Evolutionary conservation across 2,888 invertebrate species (phyloP).

Genomic region (Scotopteryx bipunctaria): DNA sequence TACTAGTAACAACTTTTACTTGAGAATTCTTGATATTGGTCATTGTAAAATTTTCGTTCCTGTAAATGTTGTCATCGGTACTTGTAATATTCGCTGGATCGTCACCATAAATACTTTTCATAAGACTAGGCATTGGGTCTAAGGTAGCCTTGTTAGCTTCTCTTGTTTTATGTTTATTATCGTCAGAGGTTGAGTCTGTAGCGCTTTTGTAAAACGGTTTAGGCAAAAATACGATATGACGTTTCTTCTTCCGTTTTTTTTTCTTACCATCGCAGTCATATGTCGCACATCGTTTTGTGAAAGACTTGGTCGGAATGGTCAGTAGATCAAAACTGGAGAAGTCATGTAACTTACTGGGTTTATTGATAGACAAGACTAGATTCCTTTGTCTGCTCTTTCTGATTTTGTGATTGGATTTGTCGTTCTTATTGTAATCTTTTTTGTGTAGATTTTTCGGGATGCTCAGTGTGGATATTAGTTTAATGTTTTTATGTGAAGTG

Average conservation of each 20-base stretch:
- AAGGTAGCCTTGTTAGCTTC: slow-evolving; percentile 26
- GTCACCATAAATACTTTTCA: slow-evolving; percentile 52
- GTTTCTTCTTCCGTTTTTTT: slow-evolving; percentile 33
- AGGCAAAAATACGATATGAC: slow-evolving; percentile 45
- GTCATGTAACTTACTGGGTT: slow-evolving; percentile 40
- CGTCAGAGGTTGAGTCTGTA: slow-evolving; percentile 35
- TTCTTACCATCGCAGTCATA: slow-evolving; percentile 32
- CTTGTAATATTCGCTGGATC: slow-evolving; percentile 40
- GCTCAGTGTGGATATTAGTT: slow-evolving; percentile 67
- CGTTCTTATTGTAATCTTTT: slow-evolving; percentile 30
- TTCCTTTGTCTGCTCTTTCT: slow-evolving; percentile 45
- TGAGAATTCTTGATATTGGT: slow-evolving; percentile 36
- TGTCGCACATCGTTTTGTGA: slow-evolving; percentile 50
- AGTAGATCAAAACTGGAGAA: slow-evolving; percentile 56
- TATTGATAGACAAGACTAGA: slow-evolving; percentile 40
- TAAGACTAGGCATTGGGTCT: slow-evolving; percentile 48
- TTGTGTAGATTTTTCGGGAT: slow-evolving; percentile 60
- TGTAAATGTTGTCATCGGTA: slow-evolving; percentile 35
- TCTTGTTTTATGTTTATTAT: slow-evolving; percentile 22
- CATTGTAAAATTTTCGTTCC: slow-evolving; percentile 43
- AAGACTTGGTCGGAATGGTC: slow-evolving; percentile 54
- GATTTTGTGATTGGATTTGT: slow-evolving; percentile 34
- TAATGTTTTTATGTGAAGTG: slow-evolving; percentile 48
- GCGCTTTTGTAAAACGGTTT: slow-evolving; percentile 43
- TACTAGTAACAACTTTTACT: neutral